Conservation (phyloP, 2,113 vertebrate species). For the Peromyscus polionotus region DNA sequence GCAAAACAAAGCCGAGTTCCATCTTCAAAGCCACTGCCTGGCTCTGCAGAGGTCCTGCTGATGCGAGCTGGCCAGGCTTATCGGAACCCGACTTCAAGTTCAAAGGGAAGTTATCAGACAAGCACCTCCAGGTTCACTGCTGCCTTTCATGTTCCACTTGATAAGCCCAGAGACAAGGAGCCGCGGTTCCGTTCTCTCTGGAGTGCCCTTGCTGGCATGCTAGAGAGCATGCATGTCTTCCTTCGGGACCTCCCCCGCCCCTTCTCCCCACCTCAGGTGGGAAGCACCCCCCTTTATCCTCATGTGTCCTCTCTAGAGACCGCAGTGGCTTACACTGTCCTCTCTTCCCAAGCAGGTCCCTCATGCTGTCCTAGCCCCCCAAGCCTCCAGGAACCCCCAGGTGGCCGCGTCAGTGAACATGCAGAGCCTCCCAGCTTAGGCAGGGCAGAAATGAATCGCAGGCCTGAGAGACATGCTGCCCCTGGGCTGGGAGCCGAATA, state of each 20-base stretch:
- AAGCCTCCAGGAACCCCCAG: background rate
- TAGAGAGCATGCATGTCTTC: no score
- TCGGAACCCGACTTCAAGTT: slow-evolving; percentile 77
- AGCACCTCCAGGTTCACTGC: slow-evolving; percentile 84
- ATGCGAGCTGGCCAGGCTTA: slow-evolving; percentile 70
- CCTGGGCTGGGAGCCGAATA: background rate
- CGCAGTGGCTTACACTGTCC: no score
- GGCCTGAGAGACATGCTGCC: background rate
- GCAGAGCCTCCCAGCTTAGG: background rate
- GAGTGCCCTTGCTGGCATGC: background rate
- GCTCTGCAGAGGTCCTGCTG: slow-evolving; percentile 74
- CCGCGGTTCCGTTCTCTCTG: slow-evolving; percentile 48
- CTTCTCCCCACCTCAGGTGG: slow-evolving; percentile 67
- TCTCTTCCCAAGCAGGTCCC: background rate
- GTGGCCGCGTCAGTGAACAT: background rate
- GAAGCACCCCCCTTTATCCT: background rate
- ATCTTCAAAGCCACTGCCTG: slow-evolving; percentile 76
- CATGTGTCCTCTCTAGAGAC: background rate
- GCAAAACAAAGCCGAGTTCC: slow-evolving; percentile 70
- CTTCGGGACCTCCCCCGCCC: background rate
- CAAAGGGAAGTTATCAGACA: slow-evolving; percentile 85
- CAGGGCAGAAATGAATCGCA: background rate
- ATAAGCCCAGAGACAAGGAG: slow-evolving; percentile 79
- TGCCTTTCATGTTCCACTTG: slow-evolving; percentile 85
- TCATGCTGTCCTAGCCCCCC: background rate